Evolutionary conservation across 2,888 invertebrate genomes (phyloP).

Genomic region (Drosophila incognita): DNA sequence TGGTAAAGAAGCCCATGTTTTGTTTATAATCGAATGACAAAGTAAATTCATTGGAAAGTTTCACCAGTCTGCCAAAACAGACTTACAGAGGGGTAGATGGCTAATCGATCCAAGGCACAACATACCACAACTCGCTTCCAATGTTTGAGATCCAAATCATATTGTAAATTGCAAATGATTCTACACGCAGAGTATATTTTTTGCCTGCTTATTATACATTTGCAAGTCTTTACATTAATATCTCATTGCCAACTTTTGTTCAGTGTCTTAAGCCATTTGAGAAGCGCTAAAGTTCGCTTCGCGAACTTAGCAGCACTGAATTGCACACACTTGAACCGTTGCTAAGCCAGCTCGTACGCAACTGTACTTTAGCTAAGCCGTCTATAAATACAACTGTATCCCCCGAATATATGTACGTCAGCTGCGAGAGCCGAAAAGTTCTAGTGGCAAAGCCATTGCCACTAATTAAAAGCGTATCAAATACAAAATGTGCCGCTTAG

Average conservation of each 20-base stretch:
- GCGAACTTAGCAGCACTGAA: constrained; percentile 8
- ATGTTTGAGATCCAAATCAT: background rate
- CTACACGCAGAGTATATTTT: background rate
- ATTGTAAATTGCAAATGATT: background rate
- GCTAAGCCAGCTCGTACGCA: constrained; percentile 57
- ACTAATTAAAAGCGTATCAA: constrained; percentile 80
- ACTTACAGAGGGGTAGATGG: background rate
- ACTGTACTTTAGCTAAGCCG: constrained; percentile 45
- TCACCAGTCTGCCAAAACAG: background rate
- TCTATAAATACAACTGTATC: constrained; percentile 42
- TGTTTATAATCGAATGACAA: background rate
- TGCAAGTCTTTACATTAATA: constrained; percentile 13
- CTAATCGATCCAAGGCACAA: background rate
- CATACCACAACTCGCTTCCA: background rate
- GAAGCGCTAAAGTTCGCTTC: constrained; percentile 12
- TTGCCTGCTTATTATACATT: background rate
- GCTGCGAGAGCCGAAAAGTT: constrained; percentile 64
- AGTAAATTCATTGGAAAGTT: background rate
- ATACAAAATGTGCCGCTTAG: constrained; percentile 60
- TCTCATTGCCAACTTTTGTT: constrained; percentile 25
- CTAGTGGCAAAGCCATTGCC: constrained; percentile 47
- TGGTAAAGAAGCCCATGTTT: background rate
- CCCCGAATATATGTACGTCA: constrained; percentile 39
- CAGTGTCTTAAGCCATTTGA: constrained; percentile 19
- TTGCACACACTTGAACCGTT: constrained; percentile 33